These are phyloP conservation scores for Arrhopalites spinosus DNA, from an alignment of 2,888 invertebrate species.

Conservation along the genomic window DNA sequence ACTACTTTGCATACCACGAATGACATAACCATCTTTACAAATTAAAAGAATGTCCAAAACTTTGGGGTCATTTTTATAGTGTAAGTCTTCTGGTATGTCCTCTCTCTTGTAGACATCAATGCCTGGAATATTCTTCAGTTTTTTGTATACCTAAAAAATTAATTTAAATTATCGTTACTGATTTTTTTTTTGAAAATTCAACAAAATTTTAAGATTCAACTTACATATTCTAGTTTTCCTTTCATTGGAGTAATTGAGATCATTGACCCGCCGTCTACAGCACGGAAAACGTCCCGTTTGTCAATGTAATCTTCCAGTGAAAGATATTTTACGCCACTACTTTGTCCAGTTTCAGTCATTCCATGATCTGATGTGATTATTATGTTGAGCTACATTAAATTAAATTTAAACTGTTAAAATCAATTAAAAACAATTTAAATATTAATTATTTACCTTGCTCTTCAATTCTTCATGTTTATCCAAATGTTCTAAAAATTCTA, in stretches of 20 bases:
- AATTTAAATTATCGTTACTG: neutral
- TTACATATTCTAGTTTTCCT: constrained; percentile 48
- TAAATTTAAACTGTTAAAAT: neutral
- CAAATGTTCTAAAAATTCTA: constrained; percentile 57
- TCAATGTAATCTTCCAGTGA: constrained; percentile 57
- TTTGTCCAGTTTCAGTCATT: constrained; percentile 57
- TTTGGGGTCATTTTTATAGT: constrained; percentile 60
- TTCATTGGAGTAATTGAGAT: constrained; percentile 56
- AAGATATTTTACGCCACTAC: constrained; percentile 52
- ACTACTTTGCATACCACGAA: constrained; percentile 49
- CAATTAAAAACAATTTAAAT: neutral
- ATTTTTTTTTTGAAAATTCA: neutral
- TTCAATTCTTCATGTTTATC: constrained; percentile 54
- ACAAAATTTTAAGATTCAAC: neutral
- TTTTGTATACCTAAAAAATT: constrained; percentile 8
- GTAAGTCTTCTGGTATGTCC: constrained; percentile 61
- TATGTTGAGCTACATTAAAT: constrained; percentile 57
- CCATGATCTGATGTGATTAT: constrained; percentile 60
- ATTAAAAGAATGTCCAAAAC: constrained; percentile 61
- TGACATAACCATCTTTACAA: constrained; percentile 59
- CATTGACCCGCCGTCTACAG: constrained; percentile 57
- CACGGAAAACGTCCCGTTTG: constrained; percentile 53
- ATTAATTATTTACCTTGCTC: constrained; percentile 48
- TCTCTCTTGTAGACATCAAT: constrained; percentile 58
- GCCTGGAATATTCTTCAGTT: constrained; percentile 1